A percentile compares a stretch with the other conserved stretches of the same genome.
Evolutionary conservation across 2,113 vertebrate species (phyloP).

Genomic region (Artemisiospiza belli): DNA sequence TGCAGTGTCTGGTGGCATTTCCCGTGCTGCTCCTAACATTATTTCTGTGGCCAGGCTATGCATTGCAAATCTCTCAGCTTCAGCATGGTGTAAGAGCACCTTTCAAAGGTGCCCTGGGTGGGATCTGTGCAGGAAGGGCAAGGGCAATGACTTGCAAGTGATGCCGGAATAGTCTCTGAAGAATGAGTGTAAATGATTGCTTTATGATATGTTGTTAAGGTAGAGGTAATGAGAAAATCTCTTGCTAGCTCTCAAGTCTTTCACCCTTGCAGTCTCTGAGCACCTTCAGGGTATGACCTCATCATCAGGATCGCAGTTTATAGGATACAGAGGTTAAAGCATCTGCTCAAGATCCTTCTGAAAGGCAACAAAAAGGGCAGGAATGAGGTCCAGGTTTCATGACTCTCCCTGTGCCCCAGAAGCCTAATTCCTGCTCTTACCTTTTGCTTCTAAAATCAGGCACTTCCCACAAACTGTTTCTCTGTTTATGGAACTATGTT

Average conservation of each 20-base stretch:
- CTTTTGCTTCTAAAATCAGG: not conserved
- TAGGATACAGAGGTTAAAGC: not conserved
- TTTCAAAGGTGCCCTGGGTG: not conserved
- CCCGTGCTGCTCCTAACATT: not conserved
- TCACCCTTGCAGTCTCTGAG: not conserved
- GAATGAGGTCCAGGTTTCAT: not conserved
- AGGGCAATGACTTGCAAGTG: not conserved
- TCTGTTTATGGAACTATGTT: not conserved
- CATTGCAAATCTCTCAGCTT: not conserved
- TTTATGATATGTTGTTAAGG: not conserved
- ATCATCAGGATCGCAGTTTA: not conserved
- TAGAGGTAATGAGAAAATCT: constrained; percentile 12
- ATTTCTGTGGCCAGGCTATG: not conserved
- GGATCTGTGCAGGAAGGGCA: not conserved
- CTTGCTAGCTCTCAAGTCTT: not conserved
- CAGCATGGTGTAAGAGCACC: not conserved
- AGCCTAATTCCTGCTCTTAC: not conserved
- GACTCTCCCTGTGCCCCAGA: not conserved
- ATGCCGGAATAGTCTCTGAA: not conserved
- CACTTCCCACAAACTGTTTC: not conserved
- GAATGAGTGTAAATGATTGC: not conserved
- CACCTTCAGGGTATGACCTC: not conserved
- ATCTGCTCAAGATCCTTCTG: not conserved
- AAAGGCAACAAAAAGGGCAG: not conserved
- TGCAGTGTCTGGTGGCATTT: not conserved